Evolutionary conservation across 2,113 vertebrate genomes (phyloP).

Genomic region (Accipiter virgatus): DNA sequence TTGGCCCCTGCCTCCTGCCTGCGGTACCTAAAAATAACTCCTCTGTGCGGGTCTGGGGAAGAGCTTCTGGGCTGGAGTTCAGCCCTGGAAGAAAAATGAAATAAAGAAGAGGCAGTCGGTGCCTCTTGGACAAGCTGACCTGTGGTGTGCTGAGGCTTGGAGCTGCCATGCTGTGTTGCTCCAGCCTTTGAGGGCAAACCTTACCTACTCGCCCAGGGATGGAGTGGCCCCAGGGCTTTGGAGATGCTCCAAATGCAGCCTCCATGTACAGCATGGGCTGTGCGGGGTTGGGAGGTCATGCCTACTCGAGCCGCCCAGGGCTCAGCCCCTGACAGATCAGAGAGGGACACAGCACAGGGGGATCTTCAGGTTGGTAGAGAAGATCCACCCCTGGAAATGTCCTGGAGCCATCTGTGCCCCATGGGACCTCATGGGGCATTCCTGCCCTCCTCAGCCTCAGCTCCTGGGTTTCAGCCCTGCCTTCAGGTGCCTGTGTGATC

Average conservation of each 20-base stretch:
- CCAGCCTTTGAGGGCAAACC: too few species aligned
- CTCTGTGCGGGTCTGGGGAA: neutral
- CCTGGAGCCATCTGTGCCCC: too few species aligned
- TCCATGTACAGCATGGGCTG: fast-evolving
- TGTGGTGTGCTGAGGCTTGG: neutral
- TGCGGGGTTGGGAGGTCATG: neutral
- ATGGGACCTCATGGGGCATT: too few species aligned
- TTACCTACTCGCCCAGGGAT: neutral
- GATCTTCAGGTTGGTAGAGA: neutral
- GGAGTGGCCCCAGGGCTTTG: neutral
- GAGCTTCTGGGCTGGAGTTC: neutral
- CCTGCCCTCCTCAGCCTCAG: neutral
- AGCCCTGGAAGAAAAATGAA: neutral
- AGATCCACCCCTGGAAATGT: neutral
- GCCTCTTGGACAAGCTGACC: neutral
- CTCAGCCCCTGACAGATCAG: neutral
- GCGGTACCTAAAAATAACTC: constrained; percentile 44
- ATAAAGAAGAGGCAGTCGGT: neutral
- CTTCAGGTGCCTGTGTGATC: neutral
- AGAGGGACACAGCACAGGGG: neutral
- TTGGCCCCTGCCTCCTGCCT: neutral
- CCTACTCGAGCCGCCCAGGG: neutral
- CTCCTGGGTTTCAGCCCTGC: neutral
- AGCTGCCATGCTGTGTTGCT: neutral
- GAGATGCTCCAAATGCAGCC: neutral